Evolutionary conservation across 2,888 invertebrate species (phyloP), one percentile per base, ranked within the genome.

Genomic region (Drosophila anomalata): DNA sequence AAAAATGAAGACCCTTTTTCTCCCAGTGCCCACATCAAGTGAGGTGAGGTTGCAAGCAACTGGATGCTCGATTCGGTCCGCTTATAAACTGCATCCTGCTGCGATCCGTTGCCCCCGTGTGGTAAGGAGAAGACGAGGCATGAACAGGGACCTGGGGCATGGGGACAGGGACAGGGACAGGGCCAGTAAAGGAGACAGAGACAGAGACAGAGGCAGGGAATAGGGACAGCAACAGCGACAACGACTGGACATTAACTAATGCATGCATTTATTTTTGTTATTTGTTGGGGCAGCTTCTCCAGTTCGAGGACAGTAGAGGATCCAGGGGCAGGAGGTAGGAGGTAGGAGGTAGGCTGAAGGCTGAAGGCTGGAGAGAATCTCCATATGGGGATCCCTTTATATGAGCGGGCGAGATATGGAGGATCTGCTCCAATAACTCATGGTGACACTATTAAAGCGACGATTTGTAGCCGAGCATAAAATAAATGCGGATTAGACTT

Each of bases 401-500:
- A 5, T 39, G 62, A 54, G 57, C 26, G 55, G 62, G 50, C 31
- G 48, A 51, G 62, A 52, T 50, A 57, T 41, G 33, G 59, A 73
- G 63, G 61, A 46, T 42, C 58, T 82, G 89, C 77, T 80, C 86
- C 79, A 89, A 90, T 90, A 91, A 90, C 82, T 91, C 90, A 91
- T 87, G 89, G 90, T 91, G 91, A 90, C 91, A 89, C 89, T 91
- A 91, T 90, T 91, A 90, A 91, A 91, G 91, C 91, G 91, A 90
- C 91, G 91, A 91, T 91, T 91, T 91, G 91, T 91, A 91, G 91
- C 90, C 82, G 89, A 86, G 90, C 90, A 91, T 91, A 91, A 91
- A 91, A 91, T 91, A 91, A 91, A 90, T 90, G 91, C 91, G 91
- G 91, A 91, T 91, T 91, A 91, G 90, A 90, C 91, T 90, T 89